These are phyloP conservation scores for Acrocephalus arundinaceus DNA, from an alignment of 2,113 vertebrate species.

Conservation along the genomic window DNA sequence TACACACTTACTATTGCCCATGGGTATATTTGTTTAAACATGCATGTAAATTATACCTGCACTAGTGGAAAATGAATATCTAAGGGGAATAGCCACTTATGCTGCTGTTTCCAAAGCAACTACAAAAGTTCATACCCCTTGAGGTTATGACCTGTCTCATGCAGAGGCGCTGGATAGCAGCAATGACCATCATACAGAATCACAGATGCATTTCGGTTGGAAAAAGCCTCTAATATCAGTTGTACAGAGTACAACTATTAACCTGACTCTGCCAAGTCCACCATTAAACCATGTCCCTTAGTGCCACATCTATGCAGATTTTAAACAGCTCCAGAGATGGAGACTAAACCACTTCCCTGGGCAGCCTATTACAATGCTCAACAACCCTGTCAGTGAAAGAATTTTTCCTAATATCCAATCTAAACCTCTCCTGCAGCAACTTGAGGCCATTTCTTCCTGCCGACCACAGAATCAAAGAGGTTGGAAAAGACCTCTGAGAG, in stretches of 20 bases:
- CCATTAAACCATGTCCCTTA: background rate
- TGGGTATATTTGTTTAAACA: background rate
- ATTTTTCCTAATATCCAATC: background rate
- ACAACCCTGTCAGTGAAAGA: background rate
- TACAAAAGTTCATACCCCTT: background rate
- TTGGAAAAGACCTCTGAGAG: background rate
- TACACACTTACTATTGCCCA: background rate
- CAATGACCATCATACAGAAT: rapidly evolving
- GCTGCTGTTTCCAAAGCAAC: background rate
- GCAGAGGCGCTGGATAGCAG: background rate
- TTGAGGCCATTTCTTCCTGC: background rate
- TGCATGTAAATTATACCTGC: background rate
- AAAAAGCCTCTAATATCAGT: background rate
- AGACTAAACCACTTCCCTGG: too few relatives aligned
- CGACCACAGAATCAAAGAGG: background rate
- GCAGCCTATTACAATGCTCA: background rate
- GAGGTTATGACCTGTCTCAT: background rate
- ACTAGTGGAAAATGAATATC: background rate
- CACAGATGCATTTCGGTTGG: background rate
- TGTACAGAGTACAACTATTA: background rate
- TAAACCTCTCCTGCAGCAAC: background rate
- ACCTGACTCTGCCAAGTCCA: background rate
- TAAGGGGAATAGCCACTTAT: background rate
- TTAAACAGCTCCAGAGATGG: background rate
- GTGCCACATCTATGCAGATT: background rate